Evolutionary conservation across 2,888 invertebrate species (phyloP).

Genomic region (Zeuzera pyrina): DNA sequence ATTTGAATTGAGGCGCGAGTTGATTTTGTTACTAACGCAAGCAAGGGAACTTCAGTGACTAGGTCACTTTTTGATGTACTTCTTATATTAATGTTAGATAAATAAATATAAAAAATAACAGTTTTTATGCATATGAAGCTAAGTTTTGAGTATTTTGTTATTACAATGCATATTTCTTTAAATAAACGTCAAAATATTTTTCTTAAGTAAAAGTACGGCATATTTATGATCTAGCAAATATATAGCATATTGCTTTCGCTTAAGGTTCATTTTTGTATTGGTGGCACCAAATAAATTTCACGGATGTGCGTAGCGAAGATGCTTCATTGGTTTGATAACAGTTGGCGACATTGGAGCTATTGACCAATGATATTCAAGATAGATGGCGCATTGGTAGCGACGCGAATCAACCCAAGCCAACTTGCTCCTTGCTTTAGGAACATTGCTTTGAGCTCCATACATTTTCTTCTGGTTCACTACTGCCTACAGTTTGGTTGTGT

Average conservation of each 20-base stretch:
- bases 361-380: slow-evolving; percentile 51
- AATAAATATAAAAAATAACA: slow-evolving; percentile 30
- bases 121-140: slow-evolving; percentile 20
- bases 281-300: slow-evolving; percentile 30
- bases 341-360: slow-evolving; percentile 47
- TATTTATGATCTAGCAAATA: slow-evolving; percentile 17
- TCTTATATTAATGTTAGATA: slow-evolving; percentile 43
- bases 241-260: rapidly evolving
- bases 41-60: slow-evolving; percentile 51
- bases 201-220: slow-evolving; percentile 58
- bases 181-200: slow-evolving; percentile 42
- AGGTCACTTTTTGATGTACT: slow-evolving; percentile 67
- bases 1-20: slow-evolving; percentile 68
- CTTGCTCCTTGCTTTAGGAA: slow-evolving; percentile 66
- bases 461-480: slow-evolving; percentile 73
- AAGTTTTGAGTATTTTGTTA: slow-evolving; percentile 24
- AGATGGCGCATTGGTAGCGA: slow-evolving; percentile 62
- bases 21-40: slow-evolving; percentile 49
- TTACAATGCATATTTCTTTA: slow-evolving; percentile 31
- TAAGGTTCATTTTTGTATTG: slow-evolving; percentile 29
- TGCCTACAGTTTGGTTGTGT: slow-evolving; percentile 71
- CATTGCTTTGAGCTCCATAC: slow-evolving; percentile 72
- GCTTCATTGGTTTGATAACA: slow-evolving; percentile 25
- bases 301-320: slow-evolving; percentile 67
- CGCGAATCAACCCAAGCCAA: slow-evolving; percentile 68